These are phyloP conservation scores for Galaxea fascicularis DNA, from an alignment of 92 coral and sea anemone species.

Conservation along the genomic window DNA sequence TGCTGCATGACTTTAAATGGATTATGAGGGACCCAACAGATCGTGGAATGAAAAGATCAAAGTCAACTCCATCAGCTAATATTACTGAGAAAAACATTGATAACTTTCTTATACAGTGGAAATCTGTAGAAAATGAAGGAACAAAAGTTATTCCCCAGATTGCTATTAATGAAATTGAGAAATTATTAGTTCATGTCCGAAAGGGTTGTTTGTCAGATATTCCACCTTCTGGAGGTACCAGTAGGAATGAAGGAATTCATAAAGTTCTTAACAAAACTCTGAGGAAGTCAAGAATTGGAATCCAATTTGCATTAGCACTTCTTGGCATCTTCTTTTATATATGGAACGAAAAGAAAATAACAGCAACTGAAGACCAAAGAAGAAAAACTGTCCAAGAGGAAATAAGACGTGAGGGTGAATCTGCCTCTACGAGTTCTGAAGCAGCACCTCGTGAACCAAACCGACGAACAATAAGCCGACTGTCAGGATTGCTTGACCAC, in stretches of 20 bases:
- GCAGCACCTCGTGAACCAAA: no score
- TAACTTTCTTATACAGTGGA: slow-evolving; percentile 55
- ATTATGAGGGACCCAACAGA: slow-evolving; percentile 59
- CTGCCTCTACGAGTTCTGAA: no score
- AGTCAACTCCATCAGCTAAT: slow-evolving; percentile 45
- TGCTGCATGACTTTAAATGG: slow-evolving; percentile 32
- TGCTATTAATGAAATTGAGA: slow-evolving; percentile 52
- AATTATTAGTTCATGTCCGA: slow-evolving; percentile 40
- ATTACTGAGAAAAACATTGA: slow-evolving; percentile 42
- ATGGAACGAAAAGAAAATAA: slow-evolving; percentile 40
- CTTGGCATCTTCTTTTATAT: slow-evolving; percentile 58
- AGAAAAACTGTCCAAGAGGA: no score
- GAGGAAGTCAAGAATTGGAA: slow-evolving; percentile 54
- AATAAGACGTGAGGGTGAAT: no score
- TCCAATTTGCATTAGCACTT: slow-evolving; percentile 56
- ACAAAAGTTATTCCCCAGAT: slow-evolving; percentile 31
- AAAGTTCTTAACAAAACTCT: slow-evolving; percentile 43
- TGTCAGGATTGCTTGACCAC: no score
- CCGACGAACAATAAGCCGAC: no score
- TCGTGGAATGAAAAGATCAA: slow-evolving; percentile 32
- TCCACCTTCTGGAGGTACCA: slow-evolving; percentile 53
- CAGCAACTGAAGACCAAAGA: not conserved
- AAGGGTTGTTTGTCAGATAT: slow-evolving; percentile 62
- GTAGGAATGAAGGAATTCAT: slow-evolving; percentile 59
- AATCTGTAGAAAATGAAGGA: slow-evolving; percentile 33